Evolutionary conservation across 2,113 vertebrate species (phyloP).

Genomic region (Odocoileus hemionus): DNA sequence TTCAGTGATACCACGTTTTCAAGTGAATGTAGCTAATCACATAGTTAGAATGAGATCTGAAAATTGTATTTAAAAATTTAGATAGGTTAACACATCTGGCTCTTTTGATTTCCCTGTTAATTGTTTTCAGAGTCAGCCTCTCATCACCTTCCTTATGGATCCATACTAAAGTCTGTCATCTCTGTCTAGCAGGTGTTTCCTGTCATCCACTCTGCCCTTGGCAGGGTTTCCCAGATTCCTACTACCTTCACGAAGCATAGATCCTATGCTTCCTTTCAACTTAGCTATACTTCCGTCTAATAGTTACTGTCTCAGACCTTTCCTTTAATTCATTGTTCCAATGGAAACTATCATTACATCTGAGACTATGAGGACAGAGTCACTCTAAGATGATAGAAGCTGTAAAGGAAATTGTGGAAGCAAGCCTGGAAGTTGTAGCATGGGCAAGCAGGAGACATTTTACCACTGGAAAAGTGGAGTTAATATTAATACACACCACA

Average conservation of each 20-base stretch:
- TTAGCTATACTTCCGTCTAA: not conserved
- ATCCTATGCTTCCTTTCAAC: not conserved
- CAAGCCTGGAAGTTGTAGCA: not conserved
- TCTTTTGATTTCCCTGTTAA: not conserved
- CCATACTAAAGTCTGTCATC: not conserved
- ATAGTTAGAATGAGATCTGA: not conserved
- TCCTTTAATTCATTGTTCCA: not conserved
- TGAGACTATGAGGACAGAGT: not conserved
- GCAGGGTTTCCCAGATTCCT: not conserved
- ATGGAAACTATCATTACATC: not conserved
- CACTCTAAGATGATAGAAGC: not conserved
- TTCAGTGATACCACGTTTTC: not conserved
- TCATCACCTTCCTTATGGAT: not conserved
- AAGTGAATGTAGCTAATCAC: not conserved
- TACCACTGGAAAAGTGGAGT: not conserved
- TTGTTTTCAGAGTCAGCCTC: not conserved
- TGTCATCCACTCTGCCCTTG: not conserved
- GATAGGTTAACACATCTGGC: not conserved
- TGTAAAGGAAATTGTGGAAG: not conserved
- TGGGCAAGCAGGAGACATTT: not conserved
- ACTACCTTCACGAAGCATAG: not conserved
- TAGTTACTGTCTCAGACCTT: not conserved
- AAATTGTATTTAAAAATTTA: not conserved
- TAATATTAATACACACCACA: not conserved
- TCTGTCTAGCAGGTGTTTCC: not conserved